Percentiles rank a stretch among this genome's conserved stretches.
phyloP scores from a whole-genome alignment of 2,113 vertebrate genomes.

The Heterochromis multidens region DNA sequence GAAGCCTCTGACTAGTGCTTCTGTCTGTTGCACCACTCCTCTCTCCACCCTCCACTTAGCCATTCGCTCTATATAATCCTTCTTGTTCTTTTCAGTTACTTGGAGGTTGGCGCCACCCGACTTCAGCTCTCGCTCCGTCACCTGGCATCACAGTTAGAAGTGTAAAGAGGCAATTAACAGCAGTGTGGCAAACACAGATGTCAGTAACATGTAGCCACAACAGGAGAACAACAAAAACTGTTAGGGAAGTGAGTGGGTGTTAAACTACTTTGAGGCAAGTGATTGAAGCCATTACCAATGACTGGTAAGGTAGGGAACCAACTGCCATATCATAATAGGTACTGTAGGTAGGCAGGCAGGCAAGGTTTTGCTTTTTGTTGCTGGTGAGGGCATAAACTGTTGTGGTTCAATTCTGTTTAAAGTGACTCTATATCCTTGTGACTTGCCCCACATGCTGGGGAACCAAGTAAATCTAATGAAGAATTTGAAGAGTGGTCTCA shows the following conservation, averaged over 20 bases:
- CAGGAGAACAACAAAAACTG: not conserved
- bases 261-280: not conserved
- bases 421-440: no score
- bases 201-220: not conserved
- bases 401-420: no score
- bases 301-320: no score
- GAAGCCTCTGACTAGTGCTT: conserved; percentile 93
- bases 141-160: conserved; percentile 66
- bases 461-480: no score
- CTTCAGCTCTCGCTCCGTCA: conserved; percentile 95
- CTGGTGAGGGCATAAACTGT: no score
- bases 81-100: conserved; percentile 98
- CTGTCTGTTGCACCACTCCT: conserved; percentile 92
- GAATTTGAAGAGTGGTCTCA: no score
- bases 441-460: no score
- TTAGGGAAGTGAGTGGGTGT: not conserved
- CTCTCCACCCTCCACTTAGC: conserved; percentile 95
- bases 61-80: conserved; percentile 98
- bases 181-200: accelerated
- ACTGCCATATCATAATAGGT: no score
- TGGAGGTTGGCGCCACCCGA: conserved; percentile 93
- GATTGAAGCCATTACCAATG: no score
- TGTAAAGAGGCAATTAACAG: not conserved
- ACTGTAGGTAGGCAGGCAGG: no score
- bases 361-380: no score